Evolutionary conservation across 2,113 vertebrate species (phyloP).

Genomic region (Cyprinus carpio): DNA sequence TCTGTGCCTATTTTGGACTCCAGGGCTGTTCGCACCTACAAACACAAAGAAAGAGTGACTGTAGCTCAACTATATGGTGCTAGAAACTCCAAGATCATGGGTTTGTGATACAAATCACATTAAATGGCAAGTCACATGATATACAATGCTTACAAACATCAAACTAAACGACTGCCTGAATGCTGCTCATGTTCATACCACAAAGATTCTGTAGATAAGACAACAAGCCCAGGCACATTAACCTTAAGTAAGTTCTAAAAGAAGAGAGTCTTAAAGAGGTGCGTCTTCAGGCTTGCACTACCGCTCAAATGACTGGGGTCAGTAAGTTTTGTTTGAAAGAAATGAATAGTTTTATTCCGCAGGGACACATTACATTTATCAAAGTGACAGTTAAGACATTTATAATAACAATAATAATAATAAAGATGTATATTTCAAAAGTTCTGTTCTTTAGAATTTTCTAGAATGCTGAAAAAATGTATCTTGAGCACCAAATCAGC

Average conservation of each 20-base stretch:
- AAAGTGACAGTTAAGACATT: background rate
- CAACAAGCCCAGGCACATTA: slow-evolving; percentile 26
- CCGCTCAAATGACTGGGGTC: background rate
- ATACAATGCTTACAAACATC: background rate
- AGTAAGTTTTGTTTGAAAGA: background rate
- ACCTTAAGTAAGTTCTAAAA: background rate
- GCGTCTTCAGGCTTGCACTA: background rate
- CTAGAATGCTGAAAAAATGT: too few species aligned
- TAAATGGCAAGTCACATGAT: background rate
- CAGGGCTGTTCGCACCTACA: slow-evolving; percentile 84
- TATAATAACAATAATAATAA: background rate
- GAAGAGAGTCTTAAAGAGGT: background rate
- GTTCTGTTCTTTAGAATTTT: too few species aligned
- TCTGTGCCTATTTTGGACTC: slow-evolving; percentile 80
- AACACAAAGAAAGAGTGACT: background rate
- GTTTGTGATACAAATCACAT: background rate
- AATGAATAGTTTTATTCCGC: background rate
- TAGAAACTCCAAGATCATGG: background rate
- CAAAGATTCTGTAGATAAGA: background rate
- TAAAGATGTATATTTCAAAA: too few species aligned
- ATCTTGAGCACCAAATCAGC: background rate
- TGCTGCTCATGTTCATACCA: background rate
- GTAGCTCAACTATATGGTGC: background rate
- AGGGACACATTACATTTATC: background rate
- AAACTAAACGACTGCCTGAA: background rate